These are phyloP conservation scores for Chouioia cunea DNA, from an alignment of 2,888 invertebrate species.

Conservation along the genomic window DNA sequence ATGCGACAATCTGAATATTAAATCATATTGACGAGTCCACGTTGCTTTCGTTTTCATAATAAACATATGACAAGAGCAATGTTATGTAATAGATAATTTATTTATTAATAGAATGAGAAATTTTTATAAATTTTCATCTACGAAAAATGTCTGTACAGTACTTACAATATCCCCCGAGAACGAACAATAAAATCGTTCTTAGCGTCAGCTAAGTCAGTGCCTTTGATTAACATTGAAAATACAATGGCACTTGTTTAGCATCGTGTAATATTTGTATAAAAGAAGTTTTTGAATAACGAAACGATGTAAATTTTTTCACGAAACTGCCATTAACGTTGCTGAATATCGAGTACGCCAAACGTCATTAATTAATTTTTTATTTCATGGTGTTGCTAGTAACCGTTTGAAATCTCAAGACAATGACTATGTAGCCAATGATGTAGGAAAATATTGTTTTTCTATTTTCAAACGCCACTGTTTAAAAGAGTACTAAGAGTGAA, in stretches of 20 bases:
- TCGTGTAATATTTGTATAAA: slow-evolving; percentile 19
- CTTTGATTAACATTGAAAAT: slow-evolving; percentile 36
- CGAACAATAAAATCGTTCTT: slow-evolving; percentile 27
- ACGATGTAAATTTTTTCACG: slow-evolving; percentile 19
- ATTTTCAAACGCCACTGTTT: slow-evolving; percentile 23
- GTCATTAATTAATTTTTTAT: slow-evolving; percentile 20
- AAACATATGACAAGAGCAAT: not conserved
- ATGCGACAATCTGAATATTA: slow-evolving; percentile 1
- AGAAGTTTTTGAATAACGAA: not conserved
- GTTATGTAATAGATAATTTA: not conserved
- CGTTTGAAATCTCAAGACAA: not conserved
- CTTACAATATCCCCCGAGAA: slow-evolving; percentile 26
- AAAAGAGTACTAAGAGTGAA: slow-evolving; percentile 16
- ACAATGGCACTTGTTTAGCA: slow-evolving; percentile 2
- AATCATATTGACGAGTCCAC: not conserved
- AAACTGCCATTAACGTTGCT: slow-evolving; percentile 26
- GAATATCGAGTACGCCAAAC: slow-evolving; percentile 3
- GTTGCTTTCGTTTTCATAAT: not conserved
- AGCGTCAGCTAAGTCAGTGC: slow-evolving; percentile 35
- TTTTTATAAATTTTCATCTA: slow-evolving; percentile 14
- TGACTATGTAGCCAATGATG: slow-evolving; percentile 3
- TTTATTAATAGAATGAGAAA: slow-evolving; percentile 9
- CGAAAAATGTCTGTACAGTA: slow-evolving; percentile 18
- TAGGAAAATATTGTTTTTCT: slow-evolving; percentile 4
- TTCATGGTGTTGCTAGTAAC: not conserved